phyloP scores from a whole-genome alignment of 2,113 vertebrate genomes.

The Microcebus murinus region DNA sequence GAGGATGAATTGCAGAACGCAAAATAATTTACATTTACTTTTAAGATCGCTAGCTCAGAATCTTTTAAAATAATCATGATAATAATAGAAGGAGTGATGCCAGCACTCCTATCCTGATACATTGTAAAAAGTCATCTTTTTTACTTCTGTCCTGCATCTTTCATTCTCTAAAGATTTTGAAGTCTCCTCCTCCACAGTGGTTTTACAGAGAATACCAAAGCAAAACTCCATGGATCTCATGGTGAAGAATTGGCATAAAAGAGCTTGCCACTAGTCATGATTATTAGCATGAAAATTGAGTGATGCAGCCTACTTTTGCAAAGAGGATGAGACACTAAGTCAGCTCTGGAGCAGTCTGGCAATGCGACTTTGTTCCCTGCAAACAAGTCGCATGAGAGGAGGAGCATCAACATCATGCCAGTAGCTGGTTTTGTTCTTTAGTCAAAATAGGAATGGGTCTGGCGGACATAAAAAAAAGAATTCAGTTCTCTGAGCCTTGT shows the following conservation, averaged over 20 bases:
- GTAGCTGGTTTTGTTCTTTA: not conserved
- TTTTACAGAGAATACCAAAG: not conserved
- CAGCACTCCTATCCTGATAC: not conserved
- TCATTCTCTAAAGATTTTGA: not conserved
- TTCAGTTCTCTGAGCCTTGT: not conserved
- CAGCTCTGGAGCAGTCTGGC: not conserved
- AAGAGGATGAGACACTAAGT: not conserved
- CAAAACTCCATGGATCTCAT: not conserved
- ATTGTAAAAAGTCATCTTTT: not conserved
- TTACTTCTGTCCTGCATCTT: not conserved
- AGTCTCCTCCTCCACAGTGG: not conserved
- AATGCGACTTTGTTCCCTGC: not conserved
- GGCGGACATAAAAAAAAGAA: not conserved
- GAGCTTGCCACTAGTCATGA: not conserved
- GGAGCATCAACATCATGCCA: not conserved
- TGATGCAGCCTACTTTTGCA: not conserved
- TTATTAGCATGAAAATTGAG: not conserved
- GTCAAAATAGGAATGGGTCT: not conserved
- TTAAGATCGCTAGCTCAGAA: not conserved
- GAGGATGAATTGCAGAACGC: not conserved
- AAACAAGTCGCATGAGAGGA: not conserved
- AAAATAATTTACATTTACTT: conserved; percentile 6
- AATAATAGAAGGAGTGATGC: not conserved
- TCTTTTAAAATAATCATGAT: not conserved
- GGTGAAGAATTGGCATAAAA: not conserved